Base-by-base conservation (phyloP, 2,113 vertebrate genomes). In the Fregetta grallaria region DNA sequence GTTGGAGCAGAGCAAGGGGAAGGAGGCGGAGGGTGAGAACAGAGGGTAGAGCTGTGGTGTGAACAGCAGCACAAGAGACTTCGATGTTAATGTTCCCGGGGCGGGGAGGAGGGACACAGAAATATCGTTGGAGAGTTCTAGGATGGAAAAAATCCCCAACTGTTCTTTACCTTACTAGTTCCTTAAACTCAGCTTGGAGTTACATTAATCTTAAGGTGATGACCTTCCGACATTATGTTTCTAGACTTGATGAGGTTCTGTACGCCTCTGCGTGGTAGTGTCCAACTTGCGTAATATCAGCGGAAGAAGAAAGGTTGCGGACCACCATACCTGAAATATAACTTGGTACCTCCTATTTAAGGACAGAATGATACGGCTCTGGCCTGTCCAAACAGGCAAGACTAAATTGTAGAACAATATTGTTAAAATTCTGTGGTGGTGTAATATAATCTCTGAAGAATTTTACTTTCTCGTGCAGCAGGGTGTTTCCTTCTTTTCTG, bases 151-250 rank as follows among this genome's bases (percentile, higher is more conserved):
- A 25, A 34, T 2, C 27, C n/a, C 15, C 70, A 42, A 4, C n/a
- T 71, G n/a, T 8, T 75, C 42, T 34, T 53, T 20, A 7, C 29
- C 21, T 47, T 13, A 4, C 3, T 30, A 1, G 32, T 15, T 49
- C 14, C 38, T 45, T 30, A 16, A 49, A 9, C 62, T 22, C 27
- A 8, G 13, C 47, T 75, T 27, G 42, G 45, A 47, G 42, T 30
- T 45, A 42, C 1, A 1, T 36, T 88, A 4, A 6, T 22, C 30
- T 18, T 15, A 2, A 9, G 55, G 10, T 0, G 1, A 4, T 23
- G 49, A 11, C 40, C 55, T 6, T 30, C 19, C 1, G 7, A 1
- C 13, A 34, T 12, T 40, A 1, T 2, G 22, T 63, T 58, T 12
- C 40, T 58, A 29, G 45, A 3, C 49, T 26, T 44, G 26, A 2